Conservation (phyloP, 2,113 vertebrate species). For the Lagopus muta region DNA sequence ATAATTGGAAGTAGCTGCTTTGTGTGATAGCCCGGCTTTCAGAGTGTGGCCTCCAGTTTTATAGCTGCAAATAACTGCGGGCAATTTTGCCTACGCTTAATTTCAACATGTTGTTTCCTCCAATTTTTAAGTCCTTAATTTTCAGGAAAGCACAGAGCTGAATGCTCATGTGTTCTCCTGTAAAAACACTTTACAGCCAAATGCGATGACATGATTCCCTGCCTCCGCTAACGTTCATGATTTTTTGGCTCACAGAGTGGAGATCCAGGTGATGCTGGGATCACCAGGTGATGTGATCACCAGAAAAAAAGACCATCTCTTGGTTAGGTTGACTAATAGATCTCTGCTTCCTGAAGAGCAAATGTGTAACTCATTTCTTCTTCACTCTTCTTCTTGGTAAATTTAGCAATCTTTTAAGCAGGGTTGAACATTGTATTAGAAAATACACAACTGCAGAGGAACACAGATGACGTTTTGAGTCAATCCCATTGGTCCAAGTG, state of each 20-base stretch:
- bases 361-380: neutral
- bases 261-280: neutral
- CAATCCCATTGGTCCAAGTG: neutral
- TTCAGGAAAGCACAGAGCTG: neutral
- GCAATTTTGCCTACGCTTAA: constrained; percentile 39
- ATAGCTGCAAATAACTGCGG: constrained; percentile 44
- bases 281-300: neutral
- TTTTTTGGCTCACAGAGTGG: neutral
- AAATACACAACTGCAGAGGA: neutral
- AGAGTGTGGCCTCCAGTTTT: constrained; percentile 45
- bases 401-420: neutral
- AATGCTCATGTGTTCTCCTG: neutral
- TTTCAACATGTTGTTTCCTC: constrained; percentile 26
- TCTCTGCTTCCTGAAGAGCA: neutral
- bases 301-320: neutral
- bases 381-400: neutral
- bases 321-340: neutral
- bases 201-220: neutral
- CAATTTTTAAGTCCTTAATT: constrained; percentile 30
- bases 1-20: constrained; percentile 53
- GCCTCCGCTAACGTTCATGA: neutral
- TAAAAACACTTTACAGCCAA: neutral
- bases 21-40: constrained; percentile 41
- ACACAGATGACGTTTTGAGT: neutral
- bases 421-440: neutral